Evolutionary conservation across 2,113 vertebrate genomes (phyloP).

Genomic region (Larimichthys crocea): DNA sequence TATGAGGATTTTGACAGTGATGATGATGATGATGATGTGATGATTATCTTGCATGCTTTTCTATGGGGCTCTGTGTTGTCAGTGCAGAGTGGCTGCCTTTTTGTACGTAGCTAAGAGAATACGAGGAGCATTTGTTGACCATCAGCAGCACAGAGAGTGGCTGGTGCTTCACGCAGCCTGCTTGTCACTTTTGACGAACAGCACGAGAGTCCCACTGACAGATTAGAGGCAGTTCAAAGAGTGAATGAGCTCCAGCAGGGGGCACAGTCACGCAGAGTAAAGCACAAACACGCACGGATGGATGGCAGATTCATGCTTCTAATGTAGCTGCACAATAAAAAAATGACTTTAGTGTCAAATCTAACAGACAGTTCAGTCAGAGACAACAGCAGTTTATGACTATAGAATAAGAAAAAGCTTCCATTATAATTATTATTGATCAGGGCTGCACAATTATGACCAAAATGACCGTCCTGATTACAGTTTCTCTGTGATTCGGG

Average conservation of each 20-base stretch:
- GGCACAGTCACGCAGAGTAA: constrained; percentile 48
- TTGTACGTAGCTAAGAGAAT: constrained; percentile 23
- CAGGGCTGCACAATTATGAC: background rate
- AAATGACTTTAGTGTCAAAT: constrained; percentile 6
- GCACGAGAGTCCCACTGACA: background rate
- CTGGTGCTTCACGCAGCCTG: constrained; percentile 7
- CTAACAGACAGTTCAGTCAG: constrained; percentile 10
- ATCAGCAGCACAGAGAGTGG: background rate
- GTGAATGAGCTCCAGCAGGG: constrained; percentile 56
- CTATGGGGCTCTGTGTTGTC: constrained; percentile 76
- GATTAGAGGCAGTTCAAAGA: background rate
- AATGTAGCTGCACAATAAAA: constrained; percentile 7
- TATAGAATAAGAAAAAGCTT: constrained; percentile 26
- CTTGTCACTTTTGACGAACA: constrained; percentile 20
- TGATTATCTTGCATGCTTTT: constrained; percentile 79
- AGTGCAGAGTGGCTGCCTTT: constrained; percentile 64
- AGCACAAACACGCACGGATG: constrained; percentile 18
- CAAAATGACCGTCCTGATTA: background rate
- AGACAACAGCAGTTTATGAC: constrained; percentile 20
- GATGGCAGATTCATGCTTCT: constrained; percentile 15
- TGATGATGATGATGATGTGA: constrained; percentile 58
- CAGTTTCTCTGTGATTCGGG: background rate
- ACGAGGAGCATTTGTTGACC: background rate
- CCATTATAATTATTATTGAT: constrained; percentile 3
- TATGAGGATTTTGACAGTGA: constrained; percentile 43